Evolutionary conservation across 1,140 invertebrate species (phyloP), one percentile per base, ranked within the genome.

Genomic region (Drosophila biarmipes): DNA sequence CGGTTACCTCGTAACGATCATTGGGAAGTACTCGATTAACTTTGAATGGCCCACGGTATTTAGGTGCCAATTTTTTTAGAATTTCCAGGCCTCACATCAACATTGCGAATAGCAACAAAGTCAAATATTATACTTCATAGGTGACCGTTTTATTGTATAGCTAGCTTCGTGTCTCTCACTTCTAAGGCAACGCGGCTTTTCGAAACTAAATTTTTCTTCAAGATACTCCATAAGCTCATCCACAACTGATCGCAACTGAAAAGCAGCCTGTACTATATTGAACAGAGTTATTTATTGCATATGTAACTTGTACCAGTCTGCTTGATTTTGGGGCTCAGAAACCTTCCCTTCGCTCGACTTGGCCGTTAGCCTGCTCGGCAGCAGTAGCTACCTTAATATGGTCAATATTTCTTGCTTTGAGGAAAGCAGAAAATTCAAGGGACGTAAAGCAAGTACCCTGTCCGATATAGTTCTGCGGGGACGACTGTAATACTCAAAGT

Each of bases 1-100:
- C 27, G 27, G 27, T 29, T 34, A 34, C 31, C 31, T 34, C 31
- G 31, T 27, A 48, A 24, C 45, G 14, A 12, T 48, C 46, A 6
- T 49, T 49, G 8, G 46, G 27, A 12, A 29, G 7, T 21, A 49
- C 46, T 24, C 34, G 27, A 11, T 6, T 52, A 15, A 52, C 17
- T 52, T 19, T 21, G n/a, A 35, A 35, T 52, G 15, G 49, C 2
- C 29, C 29, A 52, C 49, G 29, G 6, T 52, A 35, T 10, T 52
- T 52, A 11, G 29, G 15, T 34, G 49, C 49, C 12, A 19, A 52
- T n/a, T 52, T 52, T 15, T 52, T 52, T n/a, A 52, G 29, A 52
- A 12, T 31, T 12, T 11, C 49, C 31, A 14, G 29, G n/a, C n/a
- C 4, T 52, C 2, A 19, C 49, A 35, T 52, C 29, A 52, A 35